Percentiles rank a stretch among this genome's conserved stretches.
These are phyloP conservation scores for Drosophila paulistorum DNA, from an alignment of 1,140 invertebrate species.

Conservation along the genomic window DNA sequence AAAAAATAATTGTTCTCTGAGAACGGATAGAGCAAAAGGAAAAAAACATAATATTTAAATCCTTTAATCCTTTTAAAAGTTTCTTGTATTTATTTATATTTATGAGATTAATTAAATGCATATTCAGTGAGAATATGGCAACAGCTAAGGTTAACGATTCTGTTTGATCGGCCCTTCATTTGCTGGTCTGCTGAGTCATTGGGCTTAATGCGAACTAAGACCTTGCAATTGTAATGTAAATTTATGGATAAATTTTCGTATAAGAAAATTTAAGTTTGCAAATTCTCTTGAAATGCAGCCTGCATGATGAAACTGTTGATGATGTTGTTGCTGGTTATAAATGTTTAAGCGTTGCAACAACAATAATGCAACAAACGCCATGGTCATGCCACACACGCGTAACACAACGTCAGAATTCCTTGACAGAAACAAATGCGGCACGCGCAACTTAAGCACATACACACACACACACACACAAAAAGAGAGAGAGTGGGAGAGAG, in stretches of 20 bases:
- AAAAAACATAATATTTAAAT: too few species aligned
- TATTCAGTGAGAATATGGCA: too few species aligned
- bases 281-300: constrained; percentile 7
- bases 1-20: too few species aligned
- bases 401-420: constrained; percentile 43
- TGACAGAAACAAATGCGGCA: constrained; percentile 51
- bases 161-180: too few species aligned
- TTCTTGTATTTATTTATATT: too few species aligned
- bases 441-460: constrained; percentile 24
- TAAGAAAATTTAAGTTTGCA: not conserved
- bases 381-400: constrained; percentile 30
- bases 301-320: constrained; percentile 6
- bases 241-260: not conserved
- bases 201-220: too few species aligned
- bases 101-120: too few species aligned
- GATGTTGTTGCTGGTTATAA: constrained; percentile 53
- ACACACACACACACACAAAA: constrained; percentile 25
- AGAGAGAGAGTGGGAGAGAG: not conserved
- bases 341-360: constrained; percentile 61
- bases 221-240: too few species aligned
- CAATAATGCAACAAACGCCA: constrained; percentile 27
- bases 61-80: too few species aligned
- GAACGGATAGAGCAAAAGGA: too few species aligned
- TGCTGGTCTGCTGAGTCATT: too few species aligned
- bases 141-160: too few species aligned